Base-by-base conservation (phyloP, 2,888 invertebrate species). In the Drosophila buzzatii region DNA sequence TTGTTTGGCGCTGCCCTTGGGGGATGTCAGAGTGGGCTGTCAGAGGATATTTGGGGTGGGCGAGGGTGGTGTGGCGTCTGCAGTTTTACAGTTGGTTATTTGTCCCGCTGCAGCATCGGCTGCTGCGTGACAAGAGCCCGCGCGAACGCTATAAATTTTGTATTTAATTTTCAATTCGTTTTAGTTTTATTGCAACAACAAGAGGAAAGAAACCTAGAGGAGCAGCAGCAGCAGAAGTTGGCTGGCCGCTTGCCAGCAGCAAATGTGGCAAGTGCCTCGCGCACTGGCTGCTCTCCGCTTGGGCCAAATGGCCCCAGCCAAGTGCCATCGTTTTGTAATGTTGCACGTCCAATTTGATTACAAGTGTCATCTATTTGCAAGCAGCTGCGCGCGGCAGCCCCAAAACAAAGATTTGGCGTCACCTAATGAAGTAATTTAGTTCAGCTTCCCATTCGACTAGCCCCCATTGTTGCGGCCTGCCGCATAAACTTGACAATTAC, bases 141-240 rank as follows among this genome's bases (percentile, higher is more conserved):
- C 84, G 84, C 81, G 87, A 85, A 89, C 70, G 73, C 83, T 76
- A 82, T 88, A 87, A 83, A 81, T 82, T 89, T 82, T 75, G 80
- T 84, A 86, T 90, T 90, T 89, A 90, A 85, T 87, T 90, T 90
- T 84, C 78, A 86, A 89, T 84, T 86, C 84, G 89, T 86, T 88
- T 85, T 85, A 85, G 82, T 83, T 84, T 89, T 86, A 86, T 89
- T 83, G 76, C 73, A 37, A 23, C 52, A 53, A 57, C 65, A 39
- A 16, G 16, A 42, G 60, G 5, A 27, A 23, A 23, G 4, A 65
- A 65, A 47, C 52, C 70, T 55, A 45, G 56, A 69, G 64, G 39
- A 53, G 61, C 39, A 27, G 14, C 59, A 65, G 31, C 52, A 83
- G 73, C 79, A 67, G 65, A 73, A 77, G 81, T 80, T 75, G 58